Evolutionary conservation across 1,140 invertebrate genomes (phyloP).

Genomic region (Eufriesea mexicana): DNA sequence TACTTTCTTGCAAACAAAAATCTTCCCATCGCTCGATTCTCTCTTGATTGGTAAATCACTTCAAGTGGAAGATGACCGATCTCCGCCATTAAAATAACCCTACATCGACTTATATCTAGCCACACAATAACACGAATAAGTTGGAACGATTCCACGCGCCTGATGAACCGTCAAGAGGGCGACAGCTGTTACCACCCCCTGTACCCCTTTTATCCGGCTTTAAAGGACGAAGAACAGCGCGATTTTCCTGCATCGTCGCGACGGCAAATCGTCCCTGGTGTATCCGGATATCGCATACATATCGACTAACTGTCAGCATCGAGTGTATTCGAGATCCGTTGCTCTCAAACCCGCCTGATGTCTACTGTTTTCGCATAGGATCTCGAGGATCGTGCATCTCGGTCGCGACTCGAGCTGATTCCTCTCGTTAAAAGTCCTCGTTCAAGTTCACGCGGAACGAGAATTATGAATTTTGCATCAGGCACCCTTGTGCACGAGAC

Average conservation of each 20-base stretch:
- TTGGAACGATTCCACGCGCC: no score
- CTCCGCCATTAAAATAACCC: no score
- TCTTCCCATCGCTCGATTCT: no score
- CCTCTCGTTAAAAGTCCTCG: no score
- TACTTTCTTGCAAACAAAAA: no score
- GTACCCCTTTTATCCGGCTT: not conserved
- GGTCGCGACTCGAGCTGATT: no score
- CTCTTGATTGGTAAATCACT: no score
- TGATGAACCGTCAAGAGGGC: no score
- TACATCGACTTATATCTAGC: no score
- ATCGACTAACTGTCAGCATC: conserved; percentile 51
- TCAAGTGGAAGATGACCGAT: no score
- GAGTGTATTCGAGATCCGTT: conserved; percentile 13
- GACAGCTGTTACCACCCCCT: no score
- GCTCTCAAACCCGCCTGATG: conserved; percentile 27
- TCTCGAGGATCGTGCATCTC: not conserved
- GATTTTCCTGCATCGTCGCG: not conserved
- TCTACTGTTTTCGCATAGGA: not conserved
- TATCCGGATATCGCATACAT: conserved; percentile 9
- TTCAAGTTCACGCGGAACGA: not conserved
- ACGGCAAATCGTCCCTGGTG: not conserved
- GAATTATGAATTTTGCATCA: not conserved
- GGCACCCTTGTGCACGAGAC: not conserved
- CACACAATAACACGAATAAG: no score
- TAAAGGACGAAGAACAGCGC: not conserved